A percentile compares a stretch with the other conserved stretches of the same genome.
phyloP scores from a whole-genome alignment of 2,797 vertebrate genomes.

The Macrochelys suwanniensis region DNA sequence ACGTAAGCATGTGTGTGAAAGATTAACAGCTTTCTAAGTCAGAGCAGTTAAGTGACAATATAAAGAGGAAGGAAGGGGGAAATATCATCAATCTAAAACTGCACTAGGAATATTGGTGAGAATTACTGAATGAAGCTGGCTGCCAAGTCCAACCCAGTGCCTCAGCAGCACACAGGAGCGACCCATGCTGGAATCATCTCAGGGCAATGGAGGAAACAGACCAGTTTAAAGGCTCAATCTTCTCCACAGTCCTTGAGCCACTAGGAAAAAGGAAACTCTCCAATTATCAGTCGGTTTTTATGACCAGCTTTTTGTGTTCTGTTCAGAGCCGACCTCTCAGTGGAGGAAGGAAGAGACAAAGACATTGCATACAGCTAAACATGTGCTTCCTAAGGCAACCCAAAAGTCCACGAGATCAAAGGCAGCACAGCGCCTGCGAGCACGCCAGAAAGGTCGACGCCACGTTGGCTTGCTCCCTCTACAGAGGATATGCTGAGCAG shows the following conservation, averaged over 20 bases:
- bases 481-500: fast-evolving
- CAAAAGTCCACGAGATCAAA: not conserved
- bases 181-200: not conserved
- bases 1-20: conserved; percentile 75
- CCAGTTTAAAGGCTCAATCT: not conserved
- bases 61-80: conserved; percentile 70
- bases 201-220: not conserved
- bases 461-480: not conserved
- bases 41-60: conserved; percentile 71
- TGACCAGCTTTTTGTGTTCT: not conserved
- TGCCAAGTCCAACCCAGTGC: not conserved
- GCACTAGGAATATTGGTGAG: conserved; percentile 44
- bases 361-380: not conserved
- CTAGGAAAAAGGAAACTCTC: conserved; percentile 5
- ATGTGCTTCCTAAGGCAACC: not conserved
- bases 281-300: conserved; percentile 6
- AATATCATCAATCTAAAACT: conserved; percentile 70
- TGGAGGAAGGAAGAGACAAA: not conserved
- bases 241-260: not conserved
- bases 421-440: not conserved
- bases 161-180: not conserved
- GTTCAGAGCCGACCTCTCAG: not conserved
- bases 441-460: not conserved
- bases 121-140: conserved; percentile 27
- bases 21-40: conserved; percentile 76